Evolutionary conservation across 2,113 vertebrate species (phyloP).

Genomic region (Dipodomys stephensi): DNA sequence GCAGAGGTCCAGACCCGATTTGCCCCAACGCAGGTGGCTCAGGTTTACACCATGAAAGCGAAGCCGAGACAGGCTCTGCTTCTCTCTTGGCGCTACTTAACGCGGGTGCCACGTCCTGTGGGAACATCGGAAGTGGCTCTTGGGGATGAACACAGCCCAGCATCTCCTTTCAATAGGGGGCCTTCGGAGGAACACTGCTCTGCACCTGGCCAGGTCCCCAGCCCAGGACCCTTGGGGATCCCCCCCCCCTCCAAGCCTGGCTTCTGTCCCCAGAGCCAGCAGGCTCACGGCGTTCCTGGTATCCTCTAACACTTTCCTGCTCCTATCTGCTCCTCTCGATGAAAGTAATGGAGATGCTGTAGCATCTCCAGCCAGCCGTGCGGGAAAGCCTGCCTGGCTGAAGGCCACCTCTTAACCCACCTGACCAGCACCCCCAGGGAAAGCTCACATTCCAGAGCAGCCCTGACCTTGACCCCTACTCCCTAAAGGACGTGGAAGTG

Average conservation of each 20-base stretch:
- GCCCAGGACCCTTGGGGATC: accelerated
- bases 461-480: no score
- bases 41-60: not conserved
- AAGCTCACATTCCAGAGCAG: not conserved
- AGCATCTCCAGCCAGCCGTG: no score
- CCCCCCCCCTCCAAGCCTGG: no score
- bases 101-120: not conserved
- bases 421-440: not conserved
- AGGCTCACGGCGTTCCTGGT: accelerated
- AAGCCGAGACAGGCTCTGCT: not conserved
- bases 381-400: no score
- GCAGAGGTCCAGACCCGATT: not conserved
- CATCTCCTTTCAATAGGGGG: not conserved
- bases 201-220: no score
- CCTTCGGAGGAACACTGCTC: no score
- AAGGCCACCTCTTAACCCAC: not conserved
- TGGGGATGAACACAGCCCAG: no score
- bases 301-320: not conserved
- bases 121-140: not conserved
- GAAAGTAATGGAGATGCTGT: accelerated
- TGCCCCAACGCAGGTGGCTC: no score
- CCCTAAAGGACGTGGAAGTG: not conserved
- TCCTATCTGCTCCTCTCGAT: not conserved
- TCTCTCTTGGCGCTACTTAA: not conserved
- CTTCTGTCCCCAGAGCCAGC: not conserved